Evolutionary conservation across 2,888 invertebrate species (phyloP), one percentile per base, ranked within the genome.

Genomic region (Hirtodrosophila duncani): DNA sequence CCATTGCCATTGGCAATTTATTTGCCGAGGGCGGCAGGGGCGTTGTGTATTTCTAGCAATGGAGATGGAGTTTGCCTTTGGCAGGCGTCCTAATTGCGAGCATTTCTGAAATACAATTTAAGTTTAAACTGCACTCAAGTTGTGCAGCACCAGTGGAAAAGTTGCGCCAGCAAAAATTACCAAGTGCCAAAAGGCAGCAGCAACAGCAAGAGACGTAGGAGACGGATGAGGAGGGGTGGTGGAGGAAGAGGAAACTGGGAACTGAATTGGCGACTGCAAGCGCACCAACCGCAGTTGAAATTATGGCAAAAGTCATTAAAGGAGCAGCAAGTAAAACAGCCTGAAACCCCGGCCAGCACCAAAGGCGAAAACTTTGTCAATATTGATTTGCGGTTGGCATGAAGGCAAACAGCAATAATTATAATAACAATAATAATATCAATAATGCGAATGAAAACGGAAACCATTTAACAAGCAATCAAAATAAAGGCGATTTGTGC

Each of bases 121-220:
- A 81, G 67, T 81, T 81, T 81, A 75, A 82, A 82, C 81, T 81
- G 72, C 79, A 81, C 80, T 81, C 81, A 78, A 78, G 65, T 60
- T 65, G 74, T 61, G 64, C 63, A 34, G 61, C 55, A 37, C 43
- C 11, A 27, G 17, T 7, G 10, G 34, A 55, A 71, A 79, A 74
- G 71, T 79, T 79, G 79, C 29, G 59, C 56, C 71, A 50, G 56
- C 68, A 51, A 49, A 72, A 72, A 79, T 75, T 79, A 57, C 63
- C 66, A 66, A 71, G 44, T 69, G 69, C 69, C 62, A 63, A 65
- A 60, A 69, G 69, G 31, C 30, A 37, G 34, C 45, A 30, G 52
- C 50, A 45, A 23, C 41, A 17, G 20, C 39, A 29, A 41, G 37
- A 23, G 10, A 9, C 14, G 36, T 7, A 11, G 3, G 2, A 34